phyloP scores from a whole-genome alignment of 2,113 vertebrate genomes.

The Pimephales promelas region DNA sequence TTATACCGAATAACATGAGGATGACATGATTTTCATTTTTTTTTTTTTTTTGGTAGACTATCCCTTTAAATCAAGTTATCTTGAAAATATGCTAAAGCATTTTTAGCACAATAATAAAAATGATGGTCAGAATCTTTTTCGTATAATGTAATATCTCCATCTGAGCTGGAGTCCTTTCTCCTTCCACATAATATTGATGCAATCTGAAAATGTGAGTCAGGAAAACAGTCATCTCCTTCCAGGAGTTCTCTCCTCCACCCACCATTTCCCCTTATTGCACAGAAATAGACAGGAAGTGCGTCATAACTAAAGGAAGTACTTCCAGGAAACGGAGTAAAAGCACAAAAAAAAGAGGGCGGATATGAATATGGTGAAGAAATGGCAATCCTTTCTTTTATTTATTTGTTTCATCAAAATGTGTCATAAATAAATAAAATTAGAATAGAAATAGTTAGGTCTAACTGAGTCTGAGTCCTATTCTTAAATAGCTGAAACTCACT shows the following conservation, averaged over 20 bases:
- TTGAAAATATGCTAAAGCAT: too few species aligned
- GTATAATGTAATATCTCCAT: too few species aligned
- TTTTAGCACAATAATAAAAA: too few species aligned
- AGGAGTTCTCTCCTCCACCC: constrained; percentile 45
- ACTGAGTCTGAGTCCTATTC: background rate
- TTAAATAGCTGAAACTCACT: background rate
- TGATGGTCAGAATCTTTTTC: too few species aligned
- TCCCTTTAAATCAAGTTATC: too few species aligned
- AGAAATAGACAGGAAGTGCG: constrained; percentile 71
- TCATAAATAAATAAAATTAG: background rate
- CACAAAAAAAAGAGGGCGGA: constrained; percentile 42
- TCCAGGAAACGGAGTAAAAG: constrained; percentile 57
- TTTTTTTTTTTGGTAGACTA: too few species aligned
- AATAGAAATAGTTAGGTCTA: background rate
- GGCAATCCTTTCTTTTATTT: background rate
- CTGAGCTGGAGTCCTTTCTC: background rate
- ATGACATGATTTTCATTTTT: too few species aligned
- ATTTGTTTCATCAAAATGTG: background rate
- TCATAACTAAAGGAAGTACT: constrained; percentile 66
- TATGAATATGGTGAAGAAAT: background rate
- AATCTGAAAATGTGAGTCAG: constrained; percentile 52
- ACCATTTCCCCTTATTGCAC: constrained; percentile 59
- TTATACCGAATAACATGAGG: background rate
- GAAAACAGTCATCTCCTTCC: constrained; percentile 51
- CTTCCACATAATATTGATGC: constrained; percentile 26